These are phyloP conservation scores for Tetrao urogallus DNA, from an alignment of 2,113 vertebrate species.

Conservation along the genomic window DNA sequence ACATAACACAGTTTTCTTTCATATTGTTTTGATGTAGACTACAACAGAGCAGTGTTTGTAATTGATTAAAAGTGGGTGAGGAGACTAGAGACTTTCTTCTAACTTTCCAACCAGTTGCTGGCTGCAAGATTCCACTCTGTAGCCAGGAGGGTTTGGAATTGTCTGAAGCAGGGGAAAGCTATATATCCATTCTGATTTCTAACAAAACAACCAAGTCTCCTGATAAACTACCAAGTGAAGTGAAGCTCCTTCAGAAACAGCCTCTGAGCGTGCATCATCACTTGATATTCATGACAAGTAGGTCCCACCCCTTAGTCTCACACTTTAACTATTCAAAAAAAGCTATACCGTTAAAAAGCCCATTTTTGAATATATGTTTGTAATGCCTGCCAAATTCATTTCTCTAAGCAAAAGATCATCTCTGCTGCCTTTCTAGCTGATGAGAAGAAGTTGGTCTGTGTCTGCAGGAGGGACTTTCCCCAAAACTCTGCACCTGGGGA, in stretches of 20 bases:
- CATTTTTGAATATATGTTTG: background rate
- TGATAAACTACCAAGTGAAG: background rate
- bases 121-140: too few species aligned
- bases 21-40: background rate
- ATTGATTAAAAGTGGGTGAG: too few species aligned
- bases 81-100: too few species aligned
- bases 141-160: too few species aligned
- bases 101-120: too few species aligned
- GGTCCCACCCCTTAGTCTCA: background rate
- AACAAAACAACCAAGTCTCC: background rate
- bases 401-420: background rate
- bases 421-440: background rate
- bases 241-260: background rate
- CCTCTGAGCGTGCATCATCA: background rate
- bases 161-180: too few species aligned
- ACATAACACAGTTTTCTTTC: background rate
- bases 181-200: background rate
- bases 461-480: background rate
- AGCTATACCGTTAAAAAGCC: background rate
- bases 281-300: background rate
- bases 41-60: too few species aligned
- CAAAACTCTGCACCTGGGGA: background rate
- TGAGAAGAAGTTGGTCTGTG: background rate
- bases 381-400: background rate
- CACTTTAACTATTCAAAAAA: conserved; percentile 19